Conservation (phyloP, 2,888 invertebrate genomes). For the Maniola hyperantus region DNA sequence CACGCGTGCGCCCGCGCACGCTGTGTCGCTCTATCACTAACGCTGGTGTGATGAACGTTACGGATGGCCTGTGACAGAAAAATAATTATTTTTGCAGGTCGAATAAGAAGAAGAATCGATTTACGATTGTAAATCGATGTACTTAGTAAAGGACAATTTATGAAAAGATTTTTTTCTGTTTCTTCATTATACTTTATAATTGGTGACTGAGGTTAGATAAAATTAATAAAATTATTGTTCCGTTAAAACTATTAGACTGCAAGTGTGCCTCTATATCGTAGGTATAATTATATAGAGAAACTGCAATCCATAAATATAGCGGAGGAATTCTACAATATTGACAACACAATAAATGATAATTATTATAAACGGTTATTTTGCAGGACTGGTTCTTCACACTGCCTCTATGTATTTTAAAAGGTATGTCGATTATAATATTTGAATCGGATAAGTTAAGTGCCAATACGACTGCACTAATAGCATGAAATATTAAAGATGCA, state of each 20-base stretch:
- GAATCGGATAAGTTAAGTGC: neutral
- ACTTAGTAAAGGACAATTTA: neutral
- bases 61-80: slow-evolving; percentile 80
- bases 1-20: slow-evolving; percentile 75
- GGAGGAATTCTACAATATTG: no score
- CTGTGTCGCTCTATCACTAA: slow-evolving; percentile 88
- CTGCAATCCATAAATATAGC: neutral
- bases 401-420: neutral
- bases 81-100: neutral
- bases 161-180: no score
- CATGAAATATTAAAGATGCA: slow-evolving; percentile 6
- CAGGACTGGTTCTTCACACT: neutral
- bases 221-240: neutral
- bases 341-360: neutral
- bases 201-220: neutral
- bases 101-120: neutral
- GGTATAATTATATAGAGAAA: neutral
- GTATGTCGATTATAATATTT: neutral
- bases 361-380: neutral
- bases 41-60: slow-evolving; percentile 86
- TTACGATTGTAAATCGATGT: neutral
- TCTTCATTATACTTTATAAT: neutral
- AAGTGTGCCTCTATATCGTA: neutral
- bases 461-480: slow-evolving; percentile 5
- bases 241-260: neutral